A percentile compares a stretch with the other conserved stretches of the same genome.
These are phyloP conservation scores for Xiphophorus maculatus DNA, from an alignment of 2,113 vertebrate species.

Conservation along the genomic window DNA sequence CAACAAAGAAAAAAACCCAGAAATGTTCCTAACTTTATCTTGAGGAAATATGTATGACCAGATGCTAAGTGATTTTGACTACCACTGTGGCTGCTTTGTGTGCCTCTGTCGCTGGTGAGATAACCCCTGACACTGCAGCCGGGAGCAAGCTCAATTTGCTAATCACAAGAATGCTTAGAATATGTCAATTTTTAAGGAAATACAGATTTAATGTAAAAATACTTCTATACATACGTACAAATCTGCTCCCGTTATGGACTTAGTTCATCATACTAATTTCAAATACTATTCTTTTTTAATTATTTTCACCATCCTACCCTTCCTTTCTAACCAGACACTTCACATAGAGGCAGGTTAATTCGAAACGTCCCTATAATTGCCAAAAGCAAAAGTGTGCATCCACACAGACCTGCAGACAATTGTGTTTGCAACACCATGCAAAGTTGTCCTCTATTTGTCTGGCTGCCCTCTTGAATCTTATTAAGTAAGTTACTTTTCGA, in stretches of 20 bases:
- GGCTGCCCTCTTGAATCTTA: no score
- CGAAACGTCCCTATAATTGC: not conserved
- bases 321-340: not conserved
- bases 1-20: not conserved
- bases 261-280: not conserved
- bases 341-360: not conserved
- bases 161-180: not conserved
- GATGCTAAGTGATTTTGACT: not conserved
- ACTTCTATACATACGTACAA: not conserved
- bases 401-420: not conserved
- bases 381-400: not conserved
- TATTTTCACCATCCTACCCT: not conserved
- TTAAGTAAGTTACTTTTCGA: no score
- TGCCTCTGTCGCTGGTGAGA: not conserved
- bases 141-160: no score
- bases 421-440: no score
- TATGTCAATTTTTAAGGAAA: no score
- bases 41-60: not conserved
- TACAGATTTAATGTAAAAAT: not conserved
- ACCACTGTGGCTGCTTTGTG: not conserved
- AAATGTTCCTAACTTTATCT: not conserved
- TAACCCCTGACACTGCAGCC: not conserved
- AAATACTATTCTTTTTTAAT: not conserved
- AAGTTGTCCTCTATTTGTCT: no score
- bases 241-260: not conserved